Base-by-base conservation (phyloP, 2,888 invertebrate genomes). In the Lithosia quadra region DNA sequence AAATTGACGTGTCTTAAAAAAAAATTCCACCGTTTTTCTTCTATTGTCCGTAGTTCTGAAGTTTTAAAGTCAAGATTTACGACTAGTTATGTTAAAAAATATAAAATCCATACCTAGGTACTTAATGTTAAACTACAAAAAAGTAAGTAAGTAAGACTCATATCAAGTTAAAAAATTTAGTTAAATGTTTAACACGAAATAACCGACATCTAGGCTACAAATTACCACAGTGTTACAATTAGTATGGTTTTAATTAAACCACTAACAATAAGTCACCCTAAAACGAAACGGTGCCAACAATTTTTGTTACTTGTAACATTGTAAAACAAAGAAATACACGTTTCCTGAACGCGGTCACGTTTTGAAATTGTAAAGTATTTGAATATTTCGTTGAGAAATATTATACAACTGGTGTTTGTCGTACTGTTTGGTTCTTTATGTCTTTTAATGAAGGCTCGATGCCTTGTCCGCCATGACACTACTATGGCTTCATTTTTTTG, bases 321-420 rank as follows among this genome's bases (percentile, higher is more conserved):
- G 56, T 61, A 66, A 72, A 69, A 72, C 71, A 69, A 72, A 70
- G 65, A 63, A 67, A 71, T 49, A 67, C 65, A 65, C 24, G 60
- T 58, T 72, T 69, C 56, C 55, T 65, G 57, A 72, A 68, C 57
- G 65, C 57, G 65, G 72, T 77, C 79, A 77, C 79, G 79, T 84
- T 69, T 68, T 65, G 69, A 77, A 81, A 82, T 75, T 82, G 78
- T 75, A 73, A 77, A 75, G 73, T 78, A 82, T 84, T 84, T 79
- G 76, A 82, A 84, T 82, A 79, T 83, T 82, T 81, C 76, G 77
- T 80, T 76, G 68, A 65, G 72, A 81, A 83, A 80, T 81, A 78
- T 78, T 76, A 79, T 73, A 73, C 75, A 73, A 65, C 59, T 65
- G 64, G 59, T 70, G 75, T 72, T 73, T 68, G 68, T 76, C 66